Evolutionary conservation across 2,113 vertebrate genomes (phyloP), one percentile per base, ranked within the genome.

Genomic region (Xenopus laevis): DNA sequence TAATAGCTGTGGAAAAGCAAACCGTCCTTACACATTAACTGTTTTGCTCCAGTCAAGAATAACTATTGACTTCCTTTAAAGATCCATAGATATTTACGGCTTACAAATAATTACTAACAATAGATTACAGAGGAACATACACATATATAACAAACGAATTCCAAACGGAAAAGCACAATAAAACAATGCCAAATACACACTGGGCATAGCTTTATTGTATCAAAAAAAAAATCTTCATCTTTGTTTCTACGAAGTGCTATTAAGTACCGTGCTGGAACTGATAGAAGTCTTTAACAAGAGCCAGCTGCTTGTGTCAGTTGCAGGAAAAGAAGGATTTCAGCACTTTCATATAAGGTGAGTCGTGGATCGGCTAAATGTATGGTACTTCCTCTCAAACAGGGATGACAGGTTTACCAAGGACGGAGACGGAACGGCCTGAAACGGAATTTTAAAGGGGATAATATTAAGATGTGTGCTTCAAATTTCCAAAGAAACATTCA

Each of bases 331-430:
- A 50, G 20, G 15, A 64, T 17, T 71, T 44, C 45, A 68, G 21
- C 5, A 9, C 23, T 21, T 79, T 97, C 91, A 98, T 84, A 96
- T 88, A 78, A 98, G 92, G 82, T 98, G 95, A 71, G 96, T 96
- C 79, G 92, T 95, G 11, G 97, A 98, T 71, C 95, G 90, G 80
- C 96, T 98, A 81, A 97, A 92, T 0, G 95, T 98, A 80, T 95
- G 94, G 84, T 94, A 98, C 86, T 93, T 95, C 73, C 86, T 93
- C 83, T 97, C 96, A 87, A 99, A 98, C 84, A 93, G 79, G 10
- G 95, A 93, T 1, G 90, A 87, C 78, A 98, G 90, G 65, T 85
- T 94, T 87, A 96, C 84, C 90, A 98, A 92, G 63, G 97, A 99
- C 13, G 96, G 97, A 52, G 97, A 98, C 64, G 91, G 89, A 64